Conservation (phyloP, 2,797 vertebrate species). For the Psittacula derbiana region DNA sequence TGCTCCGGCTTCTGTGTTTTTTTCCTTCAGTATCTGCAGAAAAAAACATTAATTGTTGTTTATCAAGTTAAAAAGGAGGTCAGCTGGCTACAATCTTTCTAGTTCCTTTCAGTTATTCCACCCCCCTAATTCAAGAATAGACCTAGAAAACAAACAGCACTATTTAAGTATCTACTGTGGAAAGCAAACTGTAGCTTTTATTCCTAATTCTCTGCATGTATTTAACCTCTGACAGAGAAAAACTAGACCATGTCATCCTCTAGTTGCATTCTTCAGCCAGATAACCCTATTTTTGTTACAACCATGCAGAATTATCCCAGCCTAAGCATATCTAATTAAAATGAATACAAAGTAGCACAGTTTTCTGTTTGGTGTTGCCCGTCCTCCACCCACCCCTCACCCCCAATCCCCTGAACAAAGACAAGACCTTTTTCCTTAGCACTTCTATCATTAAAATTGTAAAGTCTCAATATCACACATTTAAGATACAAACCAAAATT, state of each 20-base stretch:
- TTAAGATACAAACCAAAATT: not conserved
- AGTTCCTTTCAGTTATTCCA: not conserved
- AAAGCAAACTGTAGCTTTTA: not conserved
- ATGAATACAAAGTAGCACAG: not conserved
- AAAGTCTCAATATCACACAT: not conserved
- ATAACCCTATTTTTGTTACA: not conserved
- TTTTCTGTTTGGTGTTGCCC: not conserved
- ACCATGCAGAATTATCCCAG: not conserved
- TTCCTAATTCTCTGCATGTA: not conserved
- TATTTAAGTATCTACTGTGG: not conserved
- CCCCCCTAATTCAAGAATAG: not conserved
- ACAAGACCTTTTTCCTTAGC: not conserved
- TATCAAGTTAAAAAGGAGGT: not conserved
- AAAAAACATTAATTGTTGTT: not conserved
- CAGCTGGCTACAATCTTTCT: not conserved
- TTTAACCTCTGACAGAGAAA: not conserved
- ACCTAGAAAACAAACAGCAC: not conserved
- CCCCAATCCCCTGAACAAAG: accelerated
- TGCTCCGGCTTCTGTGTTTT: constrained; percentile 95
- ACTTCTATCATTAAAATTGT: not conserved
- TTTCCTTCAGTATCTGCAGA: constrained; percentile 86
- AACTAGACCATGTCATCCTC: not conserved
- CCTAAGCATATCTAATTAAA: not conserved
- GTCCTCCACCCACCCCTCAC: not conserved
- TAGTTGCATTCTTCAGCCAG: not conserved